Base-by-base conservation (phyloP, 2,113 vertebrate genomes). In the Lepus europaeus region DNA sequence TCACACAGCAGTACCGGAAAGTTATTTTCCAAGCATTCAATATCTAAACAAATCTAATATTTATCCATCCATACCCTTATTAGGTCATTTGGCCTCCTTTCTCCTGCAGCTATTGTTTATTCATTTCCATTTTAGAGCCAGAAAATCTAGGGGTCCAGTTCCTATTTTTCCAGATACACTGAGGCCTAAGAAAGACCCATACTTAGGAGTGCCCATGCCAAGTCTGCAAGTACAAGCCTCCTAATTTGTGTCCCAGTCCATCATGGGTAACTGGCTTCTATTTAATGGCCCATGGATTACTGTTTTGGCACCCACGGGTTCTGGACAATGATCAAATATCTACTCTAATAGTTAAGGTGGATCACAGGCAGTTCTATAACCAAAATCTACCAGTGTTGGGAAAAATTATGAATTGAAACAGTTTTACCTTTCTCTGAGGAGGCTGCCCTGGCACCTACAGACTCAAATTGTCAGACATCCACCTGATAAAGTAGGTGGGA, bases 1-100 rank as follows among this genome's bases (percentile, higher is more conserved):
- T 95, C 72, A 23, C 81, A 80, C 11, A 68, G 45, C 31, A 95
- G 79, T 95, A 93, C 88, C 77, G 66, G 61, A 94, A 95, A 95
- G 63, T 84, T 92, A 27, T 81, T 96, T 95, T 63, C 29, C n/a
- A 94, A 95, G 64, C 39, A 86, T 78, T 88, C 10, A 85, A 68
- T 51, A 86, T 82, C 33, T 80, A 94, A 91, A 82, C 36, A 94
- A 96, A 94, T 9, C 53, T 17, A 11, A 95, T 80, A 89, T 93
- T 94, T 90, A 86, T 73, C 39, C 27, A 85, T 79, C 51, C n/a
- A 94, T 27, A 53, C 10, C 20, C 7, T 85, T 82, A 82, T 94
- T 85, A 64, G 1, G 16, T 76, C 73, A 90, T 56, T 90, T 96
- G 45, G 56, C 56, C 56, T 86, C 63, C 4, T 82, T 82, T 51